These are phyloP conservation scores for Bradypodion ventrale DNA, from an alignment of 2,797 vertebrate genomes.

Conservation along the genomic window DNA sequence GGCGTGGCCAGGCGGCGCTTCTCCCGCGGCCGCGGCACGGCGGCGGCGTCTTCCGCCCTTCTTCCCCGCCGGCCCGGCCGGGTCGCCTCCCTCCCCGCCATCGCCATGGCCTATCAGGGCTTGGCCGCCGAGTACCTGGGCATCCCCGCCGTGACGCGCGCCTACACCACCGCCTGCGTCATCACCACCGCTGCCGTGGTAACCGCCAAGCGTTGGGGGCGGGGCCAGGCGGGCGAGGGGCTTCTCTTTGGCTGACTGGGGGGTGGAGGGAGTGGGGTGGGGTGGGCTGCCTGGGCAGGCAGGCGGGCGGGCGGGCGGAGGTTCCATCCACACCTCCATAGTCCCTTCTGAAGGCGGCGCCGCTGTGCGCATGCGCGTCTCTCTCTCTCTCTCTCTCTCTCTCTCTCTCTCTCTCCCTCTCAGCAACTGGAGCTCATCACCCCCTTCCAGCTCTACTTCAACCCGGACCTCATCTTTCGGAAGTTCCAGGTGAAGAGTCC, in stretches of 20 bases:
- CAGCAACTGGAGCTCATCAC: slow-evolving; percentile 80
- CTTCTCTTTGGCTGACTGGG: too few species aligned
- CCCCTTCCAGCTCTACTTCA: slow-evolving; percentile 82
- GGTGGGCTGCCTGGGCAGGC: too few species aligned
- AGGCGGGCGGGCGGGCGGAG: too few species aligned
- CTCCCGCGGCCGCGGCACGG: too few species aligned
- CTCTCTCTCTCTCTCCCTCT: slow-evolving; percentile 29
- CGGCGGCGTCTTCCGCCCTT: neutral
- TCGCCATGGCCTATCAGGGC: slow-evolving; percentile 68
- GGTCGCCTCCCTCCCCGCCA: neutral
- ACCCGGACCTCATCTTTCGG: slow-evolving; percentile 80
- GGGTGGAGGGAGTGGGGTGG: neutral
- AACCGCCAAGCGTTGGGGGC: neutral
- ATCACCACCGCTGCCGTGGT: slow-evolving; percentile 77
- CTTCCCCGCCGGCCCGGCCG: rapidly evolving
- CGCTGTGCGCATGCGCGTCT: too few species aligned
- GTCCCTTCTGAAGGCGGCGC: too few species aligned
- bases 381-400: neutral
- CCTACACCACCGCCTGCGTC: slow-evolving; percentile 78
- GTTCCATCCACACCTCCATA: too few species aligned
- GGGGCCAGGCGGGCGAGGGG: neutral
- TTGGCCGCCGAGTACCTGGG: slow-evolving; percentile 72
- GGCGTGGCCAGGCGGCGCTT: neutral
- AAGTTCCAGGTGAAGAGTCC: slow-evolving; percentile 77
- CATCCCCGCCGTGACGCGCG: slow-evolving; percentile 78